These are phyloP conservation scores for Xestia c-nigrum DNA, from an alignment of 2,888 invertebrate genomes.

Conservation along the genomic window DNA sequence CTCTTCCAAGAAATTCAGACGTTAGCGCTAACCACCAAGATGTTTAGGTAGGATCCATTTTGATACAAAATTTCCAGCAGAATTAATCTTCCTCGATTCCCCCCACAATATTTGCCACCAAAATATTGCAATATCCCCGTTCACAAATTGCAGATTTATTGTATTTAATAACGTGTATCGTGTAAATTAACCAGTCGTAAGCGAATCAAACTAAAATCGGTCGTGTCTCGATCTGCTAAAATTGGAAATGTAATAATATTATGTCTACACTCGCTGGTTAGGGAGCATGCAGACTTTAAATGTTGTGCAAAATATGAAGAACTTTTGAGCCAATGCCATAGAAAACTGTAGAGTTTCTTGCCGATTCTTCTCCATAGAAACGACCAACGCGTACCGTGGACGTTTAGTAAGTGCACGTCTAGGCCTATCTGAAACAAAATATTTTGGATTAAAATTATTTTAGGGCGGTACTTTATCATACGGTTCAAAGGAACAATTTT, in stretches of 20 bases:
- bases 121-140: conserved; percentile 11
- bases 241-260: conserved; percentile 80
- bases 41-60: neutral
- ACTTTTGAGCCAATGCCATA: too few species aligned
- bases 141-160: conserved; percentile 42
- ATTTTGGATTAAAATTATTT: too few species aligned
- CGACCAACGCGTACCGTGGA: too few species aligned
- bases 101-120: neutral
- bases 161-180: conserved; percentile 42
- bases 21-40: neutral
- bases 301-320: too few species aligned
- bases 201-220: conserved; percentile 78
- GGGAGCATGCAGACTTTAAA: conserved; percentile 43
- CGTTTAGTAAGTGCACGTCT: too few species aligned
- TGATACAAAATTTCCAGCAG: neutral
- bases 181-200: conserved; percentile 62
- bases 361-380: too few species aligned
- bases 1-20: too few species aligned
- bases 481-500: too few species aligned
- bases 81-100: neutral
- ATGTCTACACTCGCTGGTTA: conserved; percentile 63
- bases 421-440: too few species aligned
- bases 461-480: too few species aligned
- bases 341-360: too few species aligned
- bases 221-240: conserved; percentile 73